These are phyloP conservation scores for Hemithea aestivaria DNA, from an alignment of 2,888 invertebrate genomes.

Conservation along the genomic window DNA sequence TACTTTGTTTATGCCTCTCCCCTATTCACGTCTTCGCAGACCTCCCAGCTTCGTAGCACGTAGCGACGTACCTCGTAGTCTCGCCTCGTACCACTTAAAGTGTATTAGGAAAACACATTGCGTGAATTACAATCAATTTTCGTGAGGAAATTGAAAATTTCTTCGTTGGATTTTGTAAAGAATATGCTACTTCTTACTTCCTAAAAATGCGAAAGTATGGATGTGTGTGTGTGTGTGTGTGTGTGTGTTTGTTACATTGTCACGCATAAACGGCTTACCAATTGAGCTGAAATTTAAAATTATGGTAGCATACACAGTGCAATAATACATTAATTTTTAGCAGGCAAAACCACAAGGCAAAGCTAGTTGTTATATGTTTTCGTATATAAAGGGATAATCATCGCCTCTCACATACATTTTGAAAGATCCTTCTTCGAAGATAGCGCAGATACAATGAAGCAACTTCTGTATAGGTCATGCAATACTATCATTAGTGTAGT, in stretches of 20 bases:
- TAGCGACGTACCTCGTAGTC: slow-evolving; percentile 6
- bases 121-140: background rate
- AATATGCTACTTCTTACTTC: no score
- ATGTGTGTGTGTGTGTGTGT: no score
- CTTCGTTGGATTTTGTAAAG: no score
- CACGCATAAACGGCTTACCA: no score
- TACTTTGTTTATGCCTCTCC: slow-evolving; percentile 44
- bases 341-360: no score
- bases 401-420: slow-evolving; percentile 15
- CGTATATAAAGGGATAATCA: slow-evolving; percentile 1
- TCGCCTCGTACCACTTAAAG: slow-evolving; percentile 9
- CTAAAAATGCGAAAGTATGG: no score
- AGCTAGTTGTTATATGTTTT: no score
- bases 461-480: slow-evolving; percentile 49
- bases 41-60: slow-evolving; percentile 4
- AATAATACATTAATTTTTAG: no score
- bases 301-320: no score
- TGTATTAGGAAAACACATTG: slow-evolving; percentile 10
- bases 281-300: no score
- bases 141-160: no score
- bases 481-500: slow-evolving; percentile 66
- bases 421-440: slow-evolving; percentile 17
- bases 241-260: no score
- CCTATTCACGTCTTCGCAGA: slow-evolving; percentile 16
- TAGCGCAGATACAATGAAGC: slow-evolving; percentile 15